Evolutionary conservation across 2,797 vertebrate genomes (phyloP), one percentile per base, ranked within the genome.

Genomic region (Tachyglossus aculeatus): DNA sequence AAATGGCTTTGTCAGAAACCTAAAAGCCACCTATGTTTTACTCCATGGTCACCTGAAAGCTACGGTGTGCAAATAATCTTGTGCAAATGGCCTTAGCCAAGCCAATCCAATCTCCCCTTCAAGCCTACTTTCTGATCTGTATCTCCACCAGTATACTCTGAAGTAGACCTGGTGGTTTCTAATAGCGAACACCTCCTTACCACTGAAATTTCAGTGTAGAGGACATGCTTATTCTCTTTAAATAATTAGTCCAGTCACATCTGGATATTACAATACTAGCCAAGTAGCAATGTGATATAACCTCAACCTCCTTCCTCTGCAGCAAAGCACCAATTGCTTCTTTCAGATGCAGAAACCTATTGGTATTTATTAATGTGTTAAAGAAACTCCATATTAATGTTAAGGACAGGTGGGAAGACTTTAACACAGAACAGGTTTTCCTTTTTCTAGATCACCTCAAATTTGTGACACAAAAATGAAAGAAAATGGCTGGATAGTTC

Each of bases 1-100:
- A 88, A 89, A 91, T 72, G 87, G 81, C 83, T 91, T 89, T 82
- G 75, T 86, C 88, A 90, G 85, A 89, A 88, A 87, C 77, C 83
- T 87, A 87, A 88, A 31, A 86, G 84, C 67, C 68, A 78, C 57
- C 47, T 84, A 83, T 71, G 77, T 78, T 79, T 78, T 53, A 58
- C 78, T 21, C 51, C 48, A 58, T 29, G 61, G 87, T 64, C 51
- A 80, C 53, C 71, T 75, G 80, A 90, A 85, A 81, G 43, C 63
- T 83, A 62, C 39, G 80, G 51, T 65, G 56, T 50, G 77, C 53
- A 78, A 80, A 79, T n/a, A n/a, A n/a, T n/a, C n/a, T n/a, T n/a
- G n/a, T n/a, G n/a, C n/a, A n/a, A n/a, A n/a, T n/a, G n/a, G n/a
- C n/a, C n/a, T n/a, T n/a, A n/a, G n/a, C n/a, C n/a, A n/a, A n/a